Conservation (phyloP, 2,113 vertebrate species). For the Castor canadensis region DNA sequence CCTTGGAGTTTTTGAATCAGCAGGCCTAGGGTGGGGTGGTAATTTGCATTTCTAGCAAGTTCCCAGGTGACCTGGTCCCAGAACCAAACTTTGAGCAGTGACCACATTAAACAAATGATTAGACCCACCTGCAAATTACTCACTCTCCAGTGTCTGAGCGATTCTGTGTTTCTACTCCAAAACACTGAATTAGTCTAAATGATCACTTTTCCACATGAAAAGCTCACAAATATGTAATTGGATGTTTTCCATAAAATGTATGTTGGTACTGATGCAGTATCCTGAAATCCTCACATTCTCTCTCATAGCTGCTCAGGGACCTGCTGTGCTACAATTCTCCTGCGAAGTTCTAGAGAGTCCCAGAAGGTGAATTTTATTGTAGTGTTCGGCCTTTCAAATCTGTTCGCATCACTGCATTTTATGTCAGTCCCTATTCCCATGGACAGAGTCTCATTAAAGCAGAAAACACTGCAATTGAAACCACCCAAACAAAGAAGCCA, state of each 20-base stretch:
- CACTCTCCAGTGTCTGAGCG: not conserved
- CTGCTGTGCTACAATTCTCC: constrained; percentile 57
- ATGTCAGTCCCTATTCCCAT: constrained; percentile 73
- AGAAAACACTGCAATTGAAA: constrained; percentile 74
- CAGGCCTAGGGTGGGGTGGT: not conserved
- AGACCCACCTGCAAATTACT: not conserved
- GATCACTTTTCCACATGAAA: constrained; percentile 63
- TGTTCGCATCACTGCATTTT: constrained; percentile 78
- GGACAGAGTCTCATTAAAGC: constrained; percentile 77
- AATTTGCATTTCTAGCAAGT: constrained; percentile 30
- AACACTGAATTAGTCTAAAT: constrained; percentile 52
- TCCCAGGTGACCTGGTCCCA: not conserved
- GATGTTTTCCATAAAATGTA: constrained; percentile 52
- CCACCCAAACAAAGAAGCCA: constrained; percentile 72
- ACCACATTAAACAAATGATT: not conserved
- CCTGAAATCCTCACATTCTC: constrained; percentile 8
- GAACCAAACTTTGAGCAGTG: not conserved
- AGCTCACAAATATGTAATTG: constrained; percentile 51
- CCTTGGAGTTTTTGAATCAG: not conserved
- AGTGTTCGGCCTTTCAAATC: constrained; percentile 63
- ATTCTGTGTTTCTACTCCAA: not conserved
- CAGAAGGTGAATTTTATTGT: constrained; percentile 76
- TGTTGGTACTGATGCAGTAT: constrained; percentile 48
- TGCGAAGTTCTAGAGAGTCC: constrained; percentile 70
- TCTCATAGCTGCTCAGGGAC: constrained; percentile 13